phyloP scores from a whole-genome alignment of 2,113 vertebrate genomes.

The Paramisgurnus dabryanus region DNA sequence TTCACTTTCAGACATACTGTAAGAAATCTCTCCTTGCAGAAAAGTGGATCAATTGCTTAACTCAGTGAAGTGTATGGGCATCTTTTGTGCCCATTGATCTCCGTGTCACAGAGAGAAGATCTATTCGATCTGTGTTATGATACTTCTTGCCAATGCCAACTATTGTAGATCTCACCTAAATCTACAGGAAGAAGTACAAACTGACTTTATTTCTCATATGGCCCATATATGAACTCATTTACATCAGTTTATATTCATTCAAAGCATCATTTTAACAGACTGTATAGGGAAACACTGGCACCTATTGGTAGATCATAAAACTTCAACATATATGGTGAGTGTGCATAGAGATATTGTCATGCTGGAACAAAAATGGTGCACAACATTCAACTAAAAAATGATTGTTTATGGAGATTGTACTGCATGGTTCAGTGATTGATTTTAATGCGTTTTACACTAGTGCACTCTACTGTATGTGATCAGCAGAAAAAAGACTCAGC shows the following conservation, averaged over 20 bases:
- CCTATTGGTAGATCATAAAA: conserved; percentile 28
- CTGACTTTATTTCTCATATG: background rate
- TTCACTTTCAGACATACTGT: conserved; percentile 33
- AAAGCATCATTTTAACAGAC: background rate
- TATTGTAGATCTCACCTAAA: background rate
- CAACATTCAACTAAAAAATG: too few species aligned
- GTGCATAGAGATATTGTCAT: background rate
- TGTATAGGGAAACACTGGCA: conserved; percentile 27
- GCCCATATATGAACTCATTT: background rate
- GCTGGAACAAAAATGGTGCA: background rate
- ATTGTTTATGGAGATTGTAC: too few species aligned
- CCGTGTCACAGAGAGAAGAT: conserved; percentile 37
- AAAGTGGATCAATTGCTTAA: conserved; percentile 43
- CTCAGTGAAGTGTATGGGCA: conserved; percentile 35
- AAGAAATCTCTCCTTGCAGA: background rate
- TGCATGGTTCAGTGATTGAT: too few species aligned
- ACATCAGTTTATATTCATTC: background rate
- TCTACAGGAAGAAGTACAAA: background rate
- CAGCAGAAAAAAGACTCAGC: too few species aligned
- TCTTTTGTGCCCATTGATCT: conserved; percentile 32
- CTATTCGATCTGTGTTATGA: conserved; percentile 8
- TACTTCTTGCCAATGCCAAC: background rate
- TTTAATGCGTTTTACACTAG: too few species aligned
- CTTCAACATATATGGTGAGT: background rate
- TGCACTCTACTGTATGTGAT: too few species aligned